These are phyloP conservation scores for Microtus montanus DNA, from an alignment of 2,113 vertebrate genomes.

Conservation along the genomic window DNA sequence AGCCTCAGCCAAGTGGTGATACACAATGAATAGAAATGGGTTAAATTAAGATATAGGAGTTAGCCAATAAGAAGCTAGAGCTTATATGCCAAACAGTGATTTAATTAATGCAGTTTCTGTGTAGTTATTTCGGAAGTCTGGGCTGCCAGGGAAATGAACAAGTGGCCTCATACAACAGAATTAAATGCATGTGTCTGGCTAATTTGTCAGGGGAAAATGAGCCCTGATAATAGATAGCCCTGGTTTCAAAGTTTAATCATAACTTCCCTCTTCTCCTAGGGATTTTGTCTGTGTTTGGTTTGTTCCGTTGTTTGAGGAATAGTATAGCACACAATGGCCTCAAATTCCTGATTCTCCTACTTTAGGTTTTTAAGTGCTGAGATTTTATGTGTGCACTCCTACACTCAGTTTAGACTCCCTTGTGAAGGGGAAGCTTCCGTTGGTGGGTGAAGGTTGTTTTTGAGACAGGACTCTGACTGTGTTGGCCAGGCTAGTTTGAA, in stretches of 20 bases:
- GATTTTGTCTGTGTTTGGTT: not conserved
- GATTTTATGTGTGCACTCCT: too few relatives aligned
- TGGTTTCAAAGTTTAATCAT: slow-evolving; percentile 23
- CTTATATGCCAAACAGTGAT: too few relatives aligned
- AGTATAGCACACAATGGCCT: not conserved
- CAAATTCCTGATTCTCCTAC: not conserved
- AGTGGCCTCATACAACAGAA: too few relatives aligned
- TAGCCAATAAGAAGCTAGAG: too few relatives aligned
- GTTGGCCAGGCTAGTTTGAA: not conserved
- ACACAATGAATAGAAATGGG: too few relatives aligned
- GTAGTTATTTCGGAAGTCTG: too few relatives aligned
- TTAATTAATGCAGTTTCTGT: too few relatives aligned
- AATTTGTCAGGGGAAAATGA: slow-evolving; percentile 20
- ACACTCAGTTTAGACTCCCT: not conserved
- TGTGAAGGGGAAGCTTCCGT: not conserved
- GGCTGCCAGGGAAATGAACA: too few relatives aligned
- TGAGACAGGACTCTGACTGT: not conserved
- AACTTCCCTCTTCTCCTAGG: not conserved
- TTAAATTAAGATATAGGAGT: too few relatives aligned
- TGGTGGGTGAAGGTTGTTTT: not conserved
- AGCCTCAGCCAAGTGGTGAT: too few relatives aligned
- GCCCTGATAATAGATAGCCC: not conserved
- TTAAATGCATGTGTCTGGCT: not conserved
- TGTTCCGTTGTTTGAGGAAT: not conserved
- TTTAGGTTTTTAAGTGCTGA: not conserved